Conservation (phyloP, 1,140 invertebrate genomes). For the Papilio dardanus region DNA sequence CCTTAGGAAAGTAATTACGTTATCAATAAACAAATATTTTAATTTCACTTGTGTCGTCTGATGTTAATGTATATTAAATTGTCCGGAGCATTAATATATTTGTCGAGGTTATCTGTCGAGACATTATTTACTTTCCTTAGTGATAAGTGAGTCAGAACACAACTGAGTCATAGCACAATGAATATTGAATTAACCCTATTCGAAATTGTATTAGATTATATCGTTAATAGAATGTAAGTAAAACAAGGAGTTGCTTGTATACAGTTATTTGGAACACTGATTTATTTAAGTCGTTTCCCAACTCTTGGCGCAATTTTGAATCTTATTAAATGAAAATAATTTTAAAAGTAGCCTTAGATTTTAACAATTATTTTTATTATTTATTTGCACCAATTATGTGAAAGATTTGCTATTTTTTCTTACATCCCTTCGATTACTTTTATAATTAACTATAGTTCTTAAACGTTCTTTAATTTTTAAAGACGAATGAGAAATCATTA, state of each 20-base stretch:
- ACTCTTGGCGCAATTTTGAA: too few species aligned
- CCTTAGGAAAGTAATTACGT: constrained; percentile 18
- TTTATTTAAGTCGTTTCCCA: background rate
- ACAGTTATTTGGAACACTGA: background rate
- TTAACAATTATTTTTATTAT: too few species aligned
- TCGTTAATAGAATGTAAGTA: background rate
- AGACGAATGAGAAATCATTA: background rate
- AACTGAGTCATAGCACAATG: constrained; percentile 30
- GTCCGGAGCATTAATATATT: constrained; percentile 41
- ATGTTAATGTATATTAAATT: constrained; percentile 43
- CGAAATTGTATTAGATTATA: constrained; percentile 15
- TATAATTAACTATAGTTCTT: background rate
- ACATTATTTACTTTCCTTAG: constrained; percentile 36
- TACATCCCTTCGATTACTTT: too few species aligned
- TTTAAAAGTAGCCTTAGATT: too few species aligned
- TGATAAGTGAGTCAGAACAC: constrained; percentile 13
- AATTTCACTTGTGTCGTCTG: constrained; percentile 47
- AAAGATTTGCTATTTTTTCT: too few species aligned
- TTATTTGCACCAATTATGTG: too few species aligned
- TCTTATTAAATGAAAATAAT: too few species aligned
- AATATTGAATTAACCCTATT: constrained; percentile 11
- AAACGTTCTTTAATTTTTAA: background rate
- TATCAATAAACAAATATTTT: constrained; percentile 45
- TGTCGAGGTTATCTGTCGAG: constrained; percentile 43
- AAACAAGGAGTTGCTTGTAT: background rate